A percentile compares a stretch with the other conserved stretches of the same genome.
These are phyloP conservation scores for Bergia puertoricense DNA, from an alignment of 92 coral and sea anemone genomes.

Conservation along the genomic window DNA sequence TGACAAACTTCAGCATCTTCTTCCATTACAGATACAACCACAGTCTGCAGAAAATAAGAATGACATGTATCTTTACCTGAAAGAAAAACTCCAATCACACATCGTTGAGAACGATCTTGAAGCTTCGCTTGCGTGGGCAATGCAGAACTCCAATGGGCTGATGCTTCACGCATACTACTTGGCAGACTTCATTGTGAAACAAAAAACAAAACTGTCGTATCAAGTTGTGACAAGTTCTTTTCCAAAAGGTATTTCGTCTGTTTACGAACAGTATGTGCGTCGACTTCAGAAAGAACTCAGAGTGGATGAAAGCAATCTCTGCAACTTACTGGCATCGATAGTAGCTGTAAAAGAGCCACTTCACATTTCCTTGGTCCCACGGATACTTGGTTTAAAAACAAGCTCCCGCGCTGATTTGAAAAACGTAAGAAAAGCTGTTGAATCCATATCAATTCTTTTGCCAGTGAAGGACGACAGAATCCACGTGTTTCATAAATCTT, in stretches of 20 bases:
- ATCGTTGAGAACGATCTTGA: conserved; percentile 31
- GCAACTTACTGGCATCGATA: conserved; percentile 14
- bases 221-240: not conserved
- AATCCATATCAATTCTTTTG: conserved; percentile 29
- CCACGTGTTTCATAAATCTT: conserved; percentile 46
- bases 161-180: conserved; percentile 65
- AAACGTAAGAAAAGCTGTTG: not conserved
- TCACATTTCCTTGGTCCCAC: conserved; percentile 13
- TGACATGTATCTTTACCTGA: conserved; percentile 51
- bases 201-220: not conserved
- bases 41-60: conserved; percentile 42
- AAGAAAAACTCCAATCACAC: conserved; percentile 15
- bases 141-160: conserved; percentile 59
- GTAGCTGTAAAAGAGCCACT: conserved; percentile 36
- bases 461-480: conserved; percentile 26
- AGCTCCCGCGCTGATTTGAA: conserved; percentile 6
- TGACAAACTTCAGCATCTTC: conserved; percentile 32
- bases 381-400: conserved; percentile 3
- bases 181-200: not conserved
- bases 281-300: conserved; percentile 36
- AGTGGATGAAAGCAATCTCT: not conserved
- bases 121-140: conserved; percentile 22
- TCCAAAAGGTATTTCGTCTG: conserved; percentile 42
- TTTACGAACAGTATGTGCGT: conserved; percentile 41
- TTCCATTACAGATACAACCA: conserved; percentile 49